Conservation (phyloP, 2,888 invertebrate genomes). For the Netelia melanura region DNA sequence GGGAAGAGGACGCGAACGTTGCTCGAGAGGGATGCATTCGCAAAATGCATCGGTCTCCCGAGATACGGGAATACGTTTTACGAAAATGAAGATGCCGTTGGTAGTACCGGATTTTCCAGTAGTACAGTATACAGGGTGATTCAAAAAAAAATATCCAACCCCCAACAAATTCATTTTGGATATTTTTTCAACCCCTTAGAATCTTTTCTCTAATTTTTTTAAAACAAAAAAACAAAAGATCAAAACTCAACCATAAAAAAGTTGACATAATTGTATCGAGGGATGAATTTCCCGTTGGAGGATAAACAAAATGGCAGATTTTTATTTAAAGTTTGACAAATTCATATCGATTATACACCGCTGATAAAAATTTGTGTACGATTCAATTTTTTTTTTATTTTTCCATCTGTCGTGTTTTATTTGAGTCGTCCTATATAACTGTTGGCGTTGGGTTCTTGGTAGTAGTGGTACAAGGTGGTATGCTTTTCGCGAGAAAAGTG, state of each 20-base stretch:
- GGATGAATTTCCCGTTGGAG: too few relatives aligned
- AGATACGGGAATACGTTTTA: slow-evolving; percentile 68
- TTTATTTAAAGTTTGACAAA: too few relatives aligned
- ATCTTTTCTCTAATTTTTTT: background rate
- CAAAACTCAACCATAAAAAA: too few relatives aligned
- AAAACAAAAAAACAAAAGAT: background rate
- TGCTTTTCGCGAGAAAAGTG: slow-evolving; percentile 52
- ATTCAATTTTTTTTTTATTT: background rate
- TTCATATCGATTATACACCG: too few relatives aligned
- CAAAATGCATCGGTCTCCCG: slow-evolving; percentile 67
- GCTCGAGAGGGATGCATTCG: slow-evolving; percentile 56
- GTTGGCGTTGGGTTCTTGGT: slow-evolving; percentile 9
- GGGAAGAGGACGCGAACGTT: background rate
- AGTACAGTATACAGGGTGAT: background rate
- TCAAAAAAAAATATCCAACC: background rate
- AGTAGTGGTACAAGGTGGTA: slow-evolving; percentile 25
- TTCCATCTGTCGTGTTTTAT: background rate
- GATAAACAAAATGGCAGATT: too few relatives aligned
- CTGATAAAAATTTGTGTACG: background rate
- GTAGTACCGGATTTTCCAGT: slow-evolving; percentile 38
- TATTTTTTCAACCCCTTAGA: background rate
- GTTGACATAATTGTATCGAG: too few relatives aligned
- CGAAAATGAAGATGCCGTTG: slow-evolving; percentile 66
- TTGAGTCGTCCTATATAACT: background rate
- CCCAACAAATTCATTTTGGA: background rate